Percentiles rank a stretch among this genome's conserved stretches.
Conservation (phyloP, 2,113 vertebrate species). For the Muscicapa adusta region DNA sequence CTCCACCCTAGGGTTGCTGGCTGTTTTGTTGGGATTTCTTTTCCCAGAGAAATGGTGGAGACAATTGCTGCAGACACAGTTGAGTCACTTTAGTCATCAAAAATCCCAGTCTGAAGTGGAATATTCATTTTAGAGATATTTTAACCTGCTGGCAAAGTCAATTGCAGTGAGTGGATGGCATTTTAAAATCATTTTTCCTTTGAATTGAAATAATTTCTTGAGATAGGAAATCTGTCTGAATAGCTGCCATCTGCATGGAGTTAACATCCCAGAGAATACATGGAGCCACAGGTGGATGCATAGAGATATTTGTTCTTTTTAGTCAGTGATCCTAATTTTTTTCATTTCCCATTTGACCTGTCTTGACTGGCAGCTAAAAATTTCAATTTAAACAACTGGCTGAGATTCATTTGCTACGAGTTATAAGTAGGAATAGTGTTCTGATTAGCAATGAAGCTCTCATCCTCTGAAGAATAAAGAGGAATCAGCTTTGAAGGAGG, state of each 20-base stretch:
- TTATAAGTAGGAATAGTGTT: constrained; percentile 49
- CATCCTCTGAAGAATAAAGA: constrained; percentile 55
- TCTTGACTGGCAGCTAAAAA: constrained; percentile 35
- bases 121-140: neutral
- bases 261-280: neutral
- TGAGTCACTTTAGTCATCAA: neutral
- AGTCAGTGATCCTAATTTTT: neutral
- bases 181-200: neutral
- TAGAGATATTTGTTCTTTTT: neutral
- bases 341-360: constrained; percentile 40
- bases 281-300: neutral
- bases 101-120: neutral
- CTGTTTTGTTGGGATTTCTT: neutral
- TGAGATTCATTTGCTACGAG: constrained; percentile 48
- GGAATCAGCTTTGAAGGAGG: constrained; percentile 45
- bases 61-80: neutral
- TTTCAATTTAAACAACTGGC: constrained; percentile 45
- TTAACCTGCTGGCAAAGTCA: neutral
- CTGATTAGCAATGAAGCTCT: constrained; percentile 57
- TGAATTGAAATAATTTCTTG: neutral
- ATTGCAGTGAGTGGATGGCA: neutral
- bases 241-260: neutral
- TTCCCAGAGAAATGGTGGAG: neutral
- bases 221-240: neutral
- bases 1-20: neutral